phyloP scores from a whole-genome alignment of 2,797 vertebrate species.

The Telmatherina bonti region DNA sequence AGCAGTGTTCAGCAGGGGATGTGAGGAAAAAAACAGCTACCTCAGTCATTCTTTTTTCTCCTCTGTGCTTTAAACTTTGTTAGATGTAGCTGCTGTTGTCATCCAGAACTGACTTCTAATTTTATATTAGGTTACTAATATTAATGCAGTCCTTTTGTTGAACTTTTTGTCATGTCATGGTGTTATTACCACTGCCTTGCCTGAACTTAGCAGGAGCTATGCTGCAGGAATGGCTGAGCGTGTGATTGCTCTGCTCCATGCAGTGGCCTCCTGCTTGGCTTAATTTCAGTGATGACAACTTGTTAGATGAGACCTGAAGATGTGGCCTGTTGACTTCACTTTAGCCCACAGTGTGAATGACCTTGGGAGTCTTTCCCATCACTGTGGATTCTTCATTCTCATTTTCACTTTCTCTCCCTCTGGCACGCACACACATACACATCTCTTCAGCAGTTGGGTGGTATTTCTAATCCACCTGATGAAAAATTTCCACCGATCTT shows the following conservation, averaged over 20 bases:
- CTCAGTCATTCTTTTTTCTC: slow-evolving; percentile 5
- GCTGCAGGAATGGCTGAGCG: background rate
- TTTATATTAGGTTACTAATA: background rate
- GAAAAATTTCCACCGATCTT: slow-evolving; percentile 12
- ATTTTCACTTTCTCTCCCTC: background rate
- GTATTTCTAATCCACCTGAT: slow-evolving; percentile 43
- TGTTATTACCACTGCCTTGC: background rate
- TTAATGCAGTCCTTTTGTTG: background rate
- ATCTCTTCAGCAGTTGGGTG: slow-evolving; percentile 15
- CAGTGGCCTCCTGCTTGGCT: slow-evolving; percentile 4
- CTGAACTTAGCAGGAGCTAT: background rate
- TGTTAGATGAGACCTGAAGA: slow-evolving; percentile 40
- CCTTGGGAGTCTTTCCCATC: slow-evolving; percentile 26
- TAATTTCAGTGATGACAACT: slow-evolving; percentile 43
- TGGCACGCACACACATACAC: background rate
- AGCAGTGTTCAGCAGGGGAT: slow-evolving; percentile 25
- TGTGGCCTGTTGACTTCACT: slow-evolving; percentile 21
- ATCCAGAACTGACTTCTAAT: background rate
- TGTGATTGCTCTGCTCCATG: background rate
- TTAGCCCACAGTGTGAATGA: slow-evolving; percentile 26
- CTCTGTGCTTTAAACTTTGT: background rate
- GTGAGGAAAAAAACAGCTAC: slow-evolving; percentile 38
- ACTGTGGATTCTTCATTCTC: slow-evolving; percentile 3
- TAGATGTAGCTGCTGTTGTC: background rate
- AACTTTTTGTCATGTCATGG: background rate